Percentiles rank a stretch among this genome's conserved stretches.
These are phyloP conservation scores for Aplochiton taeniatus DNA, from an alignment of 2,797 vertebrate species.

Conservation along the genomic window DNA sequence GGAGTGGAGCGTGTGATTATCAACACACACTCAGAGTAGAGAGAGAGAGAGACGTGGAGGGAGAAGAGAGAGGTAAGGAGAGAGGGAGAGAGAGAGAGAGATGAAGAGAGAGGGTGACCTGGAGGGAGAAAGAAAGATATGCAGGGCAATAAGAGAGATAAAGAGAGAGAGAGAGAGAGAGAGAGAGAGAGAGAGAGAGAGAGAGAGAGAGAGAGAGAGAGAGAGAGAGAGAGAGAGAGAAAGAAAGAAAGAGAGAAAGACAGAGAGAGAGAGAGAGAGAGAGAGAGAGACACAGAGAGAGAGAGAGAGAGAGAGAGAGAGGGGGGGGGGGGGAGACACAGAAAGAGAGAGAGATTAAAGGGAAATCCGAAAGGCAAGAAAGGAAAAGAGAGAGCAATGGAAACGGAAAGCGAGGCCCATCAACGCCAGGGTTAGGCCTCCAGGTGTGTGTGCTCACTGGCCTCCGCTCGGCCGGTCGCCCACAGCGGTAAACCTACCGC, in stretches of 20 bases:
- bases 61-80: not conserved
- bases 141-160: not conserved
- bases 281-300: not conserved
- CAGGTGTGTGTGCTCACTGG: constrained; percentile 20
- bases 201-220: not conserved
- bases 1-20: not conserved
- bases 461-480: constrained; percentile 26
- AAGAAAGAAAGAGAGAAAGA: not conserved
- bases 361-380: not conserved
- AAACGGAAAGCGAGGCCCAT: not conserved
- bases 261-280: not conserved
- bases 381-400: too few species aligned
- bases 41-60: not conserved
- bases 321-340: not conserved
- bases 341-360: not conserved
- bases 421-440: not conserved
- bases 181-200: not conserved
- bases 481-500: constrained; percentile 83
- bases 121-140: not conserved
- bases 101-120: not conserved
- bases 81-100: not conserved
- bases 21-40: constrained; percentile 3
- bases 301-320: not conserved
- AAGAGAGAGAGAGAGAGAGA: not conserved
- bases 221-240: not conserved